These are phyloP conservation scores for Anorthoa munda DNA, from an alignment of 2,888 invertebrate genomes.

Conservation along the genomic window DNA sequence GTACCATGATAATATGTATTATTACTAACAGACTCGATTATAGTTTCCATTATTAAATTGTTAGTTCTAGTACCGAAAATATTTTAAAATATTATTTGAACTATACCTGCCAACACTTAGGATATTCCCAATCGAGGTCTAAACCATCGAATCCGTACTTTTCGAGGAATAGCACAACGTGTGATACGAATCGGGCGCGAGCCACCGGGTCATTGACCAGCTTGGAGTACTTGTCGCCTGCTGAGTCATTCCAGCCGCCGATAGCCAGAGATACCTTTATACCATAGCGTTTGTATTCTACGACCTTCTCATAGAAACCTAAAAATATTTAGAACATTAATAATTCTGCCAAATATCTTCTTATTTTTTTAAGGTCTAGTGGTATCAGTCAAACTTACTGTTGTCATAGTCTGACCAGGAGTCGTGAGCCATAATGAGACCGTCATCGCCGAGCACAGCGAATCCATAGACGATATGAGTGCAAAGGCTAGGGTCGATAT, in stretches of 20 bases:
- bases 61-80: no score
- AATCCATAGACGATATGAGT: conserved; percentile 98
- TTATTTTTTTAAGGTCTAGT: neutral
- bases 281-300: conserved; percentile 94
- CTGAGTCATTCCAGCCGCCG: conserved; percentile 99
- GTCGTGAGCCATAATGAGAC: conserved; percentile 95
- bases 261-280: conserved; percentile 96
- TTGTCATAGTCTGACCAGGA: conserved; percentile 98
- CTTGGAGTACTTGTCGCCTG: conserved; percentile 96
- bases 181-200: conserved; percentile 93
- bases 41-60: no score
- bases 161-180: conserved; percentile 94
- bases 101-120: conserved; percentile 94
- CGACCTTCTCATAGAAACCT: conserved; percentile 96
- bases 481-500: conserved; percentile 96
- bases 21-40: neutral
- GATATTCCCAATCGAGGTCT: conserved; percentile 99
- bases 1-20: neutral
- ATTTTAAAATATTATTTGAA: no score
- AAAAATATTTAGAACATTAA: conserved; percentile 59
- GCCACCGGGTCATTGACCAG: conserved; percentile 94
- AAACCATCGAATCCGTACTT: conserved; percentile 97
- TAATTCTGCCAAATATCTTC: neutral
- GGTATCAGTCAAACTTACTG: conserved; percentile 87
- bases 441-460: conserved; percentile 96